A percentile compares a stretch with the other conserved stretches of the same genome.
phyloP scores from a whole-genome alignment of 2,797 vertebrate species.

The Paguma larvata region DNA sequence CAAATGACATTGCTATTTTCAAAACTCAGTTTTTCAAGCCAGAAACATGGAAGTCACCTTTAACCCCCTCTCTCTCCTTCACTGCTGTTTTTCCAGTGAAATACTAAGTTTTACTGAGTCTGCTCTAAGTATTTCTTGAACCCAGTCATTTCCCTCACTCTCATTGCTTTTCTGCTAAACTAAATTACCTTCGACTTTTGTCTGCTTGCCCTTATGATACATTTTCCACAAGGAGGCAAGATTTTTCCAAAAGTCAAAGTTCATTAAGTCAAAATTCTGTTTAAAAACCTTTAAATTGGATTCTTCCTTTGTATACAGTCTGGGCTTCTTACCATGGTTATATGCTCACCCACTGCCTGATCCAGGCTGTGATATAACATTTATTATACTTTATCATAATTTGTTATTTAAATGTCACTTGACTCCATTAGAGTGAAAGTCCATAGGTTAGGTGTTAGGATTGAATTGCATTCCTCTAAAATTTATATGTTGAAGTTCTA shows the following conservation, averaged over 20 bases:
- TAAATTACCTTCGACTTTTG: not conserved
- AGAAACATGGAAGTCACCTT: not conserved
- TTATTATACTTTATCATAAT: not conserved
- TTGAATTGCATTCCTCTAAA: not conserved
- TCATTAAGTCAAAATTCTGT: not conserved
- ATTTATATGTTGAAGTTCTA: not conserved
- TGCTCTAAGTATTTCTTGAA: not conserved
- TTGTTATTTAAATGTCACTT: not conserved
- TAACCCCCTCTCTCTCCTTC: not conserved
- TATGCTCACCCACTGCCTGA: not conserved
- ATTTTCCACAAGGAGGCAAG: not conserved
- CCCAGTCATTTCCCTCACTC: not conserved
- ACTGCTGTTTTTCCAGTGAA: not conserved
- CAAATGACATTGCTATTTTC: not conserved
- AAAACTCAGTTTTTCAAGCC: not conserved
- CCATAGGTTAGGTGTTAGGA: not conserved
- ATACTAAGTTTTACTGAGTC: not conserved
- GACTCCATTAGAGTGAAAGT: not conserved
- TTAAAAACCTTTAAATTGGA: not conserved
- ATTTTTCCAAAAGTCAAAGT: not conserved
- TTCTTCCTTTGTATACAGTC: not conserved
- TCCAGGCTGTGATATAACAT: not conserved
- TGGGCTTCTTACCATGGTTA: not conserved
- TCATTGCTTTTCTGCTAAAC: not conserved
- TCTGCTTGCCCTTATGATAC: not conserved